Evolutionary conservation across 1,140 invertebrate genomes (phyloP), one percentile per base, ranked within the genome.

Genomic region (Anastatus disparis): DNA sequence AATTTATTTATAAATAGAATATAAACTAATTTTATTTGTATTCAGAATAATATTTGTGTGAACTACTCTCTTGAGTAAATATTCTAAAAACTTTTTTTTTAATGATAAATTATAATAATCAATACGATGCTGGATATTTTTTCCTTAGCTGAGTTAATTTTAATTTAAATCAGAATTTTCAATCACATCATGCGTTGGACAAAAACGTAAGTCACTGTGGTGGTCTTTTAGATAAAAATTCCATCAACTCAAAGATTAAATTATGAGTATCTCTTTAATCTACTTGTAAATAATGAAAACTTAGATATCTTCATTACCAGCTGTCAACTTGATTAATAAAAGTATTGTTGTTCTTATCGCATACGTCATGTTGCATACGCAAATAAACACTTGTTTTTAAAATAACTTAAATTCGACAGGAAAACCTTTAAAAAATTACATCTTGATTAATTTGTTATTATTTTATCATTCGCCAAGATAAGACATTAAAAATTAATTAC

Each of bases 141-240:
- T 9, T 76, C 73, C 71, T 77, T 80, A n/a, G 72, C 73, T 24
- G 1, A 12, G 26, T n/a, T 0, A 12, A 15, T 2, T 31, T 52
- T n/a, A 2, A 13, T 22, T 35, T 12, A 42, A 72, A 26, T 29
- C 50, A 82, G 78, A 76, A 9, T 40, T 81, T 26, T 77, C 76
- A 0, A 17, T 63, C 12, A 73, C 76, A 1, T 53, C 67, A 3
- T 20, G 31, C 2, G 35, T 70, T n/a, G 26, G n/a, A 46, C 44
- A 44, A 31, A 79, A 77, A 63, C 15, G 80, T 81, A 75, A 81
- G 79, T 79, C 15, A 27, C 15, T 26, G n/a, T n/a, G 20, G 38
- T 42, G 38, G 22, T 42, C 22, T 29, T 24, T 17, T 46, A 44
- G 40, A 62, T 48, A 62, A 46, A 62, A 48, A n/a, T 9, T 15